Evolutionary conservation across 2,113 vertebrate genomes (phyloP).

Genomic region (Eolophus roseicapilla): DNA sequence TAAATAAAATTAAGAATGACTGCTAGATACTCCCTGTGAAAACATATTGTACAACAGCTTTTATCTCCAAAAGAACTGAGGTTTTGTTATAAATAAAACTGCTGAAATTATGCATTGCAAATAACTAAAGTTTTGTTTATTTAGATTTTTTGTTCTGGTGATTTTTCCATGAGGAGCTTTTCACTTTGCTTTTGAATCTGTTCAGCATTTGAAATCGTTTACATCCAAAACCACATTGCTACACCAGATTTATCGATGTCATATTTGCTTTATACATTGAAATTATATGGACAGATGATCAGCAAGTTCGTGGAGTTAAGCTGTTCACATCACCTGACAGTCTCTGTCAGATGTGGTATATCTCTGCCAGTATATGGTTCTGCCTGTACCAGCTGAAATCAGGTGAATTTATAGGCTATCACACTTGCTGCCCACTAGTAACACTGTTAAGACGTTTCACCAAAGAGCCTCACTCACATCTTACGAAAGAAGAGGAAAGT

Average conservation of each 20-base stretch:
- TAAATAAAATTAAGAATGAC: slow-evolving; percentile 22
- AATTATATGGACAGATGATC: not conserved
- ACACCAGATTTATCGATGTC: not conserved
- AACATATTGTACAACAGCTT: not conserved
- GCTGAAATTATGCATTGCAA: slow-evolving; percentile 7
- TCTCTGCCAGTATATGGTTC: not conserved
- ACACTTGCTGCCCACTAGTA: not conserved
- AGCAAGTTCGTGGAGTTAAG: not conserved
- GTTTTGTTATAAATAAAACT: not conserved
- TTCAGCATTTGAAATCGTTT: not conserved
- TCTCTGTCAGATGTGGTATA: not conserved
- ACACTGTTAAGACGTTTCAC: not conserved
- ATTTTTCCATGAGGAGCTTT: not conserved
- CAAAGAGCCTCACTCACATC: slow-evolving; percentile 5
- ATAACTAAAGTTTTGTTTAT: slow-evolving; percentile 25
- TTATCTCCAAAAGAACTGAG: slow-evolving; percentile 1
- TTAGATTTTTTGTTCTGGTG: not conserved
- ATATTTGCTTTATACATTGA: not conserved
- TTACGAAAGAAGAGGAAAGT: slow-evolving; percentile 60
- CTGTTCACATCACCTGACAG: not conserved
- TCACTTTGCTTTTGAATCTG: not conserved
- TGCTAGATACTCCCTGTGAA: not conserved
- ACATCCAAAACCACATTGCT: not conserved
- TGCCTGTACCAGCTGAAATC: not conserved
- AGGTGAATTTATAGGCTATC: not conserved